These are phyloP conservation scores for Agrotis ipsilon DNA, from an alignment of 2,888 invertebrate genomes.

Conservation along the genomic window DNA sequence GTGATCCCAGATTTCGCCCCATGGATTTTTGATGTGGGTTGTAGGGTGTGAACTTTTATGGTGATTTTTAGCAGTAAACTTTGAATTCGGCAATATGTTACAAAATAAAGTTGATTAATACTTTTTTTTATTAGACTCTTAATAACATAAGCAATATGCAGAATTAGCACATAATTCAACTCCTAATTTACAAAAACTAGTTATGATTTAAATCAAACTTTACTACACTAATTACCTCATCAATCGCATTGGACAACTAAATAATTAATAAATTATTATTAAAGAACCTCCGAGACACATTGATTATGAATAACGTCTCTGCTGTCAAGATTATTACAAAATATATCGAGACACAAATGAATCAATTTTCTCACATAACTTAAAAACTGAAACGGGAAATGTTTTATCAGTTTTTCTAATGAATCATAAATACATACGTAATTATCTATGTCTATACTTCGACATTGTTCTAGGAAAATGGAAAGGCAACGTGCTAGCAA, in stretches of 20 bases:
- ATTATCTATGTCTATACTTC: slow-evolving; percentile 24
- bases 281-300: slow-evolving; percentile 24
- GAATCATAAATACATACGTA: slow-evolving; percentile 17
- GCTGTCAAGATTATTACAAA: slow-evolving; percentile 15
- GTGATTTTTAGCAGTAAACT: neutral
- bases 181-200: slow-evolving; percentile 54
- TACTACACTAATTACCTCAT: slow-evolving; percentile 61
- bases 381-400: slow-evolving; percentile 24
- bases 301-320: slow-evolving; percentile 34
- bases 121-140: neutral
- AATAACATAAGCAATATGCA: slow-evolving; percentile 14
- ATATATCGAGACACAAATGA: slow-evolving; percentile 14
- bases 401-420: slow-evolving; percentile 35
- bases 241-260: slow-evolving; percentile 51
- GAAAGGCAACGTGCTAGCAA: slow-evolving; percentile 31
- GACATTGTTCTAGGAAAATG: slow-evolving; percentile 44
- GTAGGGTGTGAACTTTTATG: too few species aligned
- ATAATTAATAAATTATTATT: slow-evolving; percentile 6
- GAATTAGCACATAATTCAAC: slow-evolving; percentile 21
- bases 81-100: slow-evolving; percentile 16
- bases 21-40: slow-evolving; percentile 8
- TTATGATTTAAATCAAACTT: slow-evolving; percentile 45
- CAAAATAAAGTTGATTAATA: neutral
- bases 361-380: slow-evolving; percentile 13
- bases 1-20: slow-evolving; percentile 34